phyloP scores from a whole-genome alignment of 2,797 vertebrate genomes.

The Nyctalus aviator region DNA sequence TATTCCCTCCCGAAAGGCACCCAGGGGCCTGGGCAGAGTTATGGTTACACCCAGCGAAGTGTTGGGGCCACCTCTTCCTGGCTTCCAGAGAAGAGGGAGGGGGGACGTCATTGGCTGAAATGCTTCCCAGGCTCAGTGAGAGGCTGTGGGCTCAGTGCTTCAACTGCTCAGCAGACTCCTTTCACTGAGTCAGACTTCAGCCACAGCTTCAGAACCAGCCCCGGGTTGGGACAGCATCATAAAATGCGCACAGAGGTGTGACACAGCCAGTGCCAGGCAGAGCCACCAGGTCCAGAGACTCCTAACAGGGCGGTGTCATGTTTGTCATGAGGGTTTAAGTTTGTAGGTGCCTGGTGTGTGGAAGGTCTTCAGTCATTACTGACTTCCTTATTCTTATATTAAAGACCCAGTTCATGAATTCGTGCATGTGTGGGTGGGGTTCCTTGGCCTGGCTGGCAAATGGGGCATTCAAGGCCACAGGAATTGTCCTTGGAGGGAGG shows the following conservation, averaged over 20 bases:
- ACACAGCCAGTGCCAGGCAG: neutral
- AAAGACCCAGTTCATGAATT: too few species aligned
- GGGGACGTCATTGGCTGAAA: neutral
- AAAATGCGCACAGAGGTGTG: neutral
- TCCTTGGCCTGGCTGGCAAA: too few species aligned
- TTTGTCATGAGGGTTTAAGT: neutral
- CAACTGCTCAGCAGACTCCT: neutral
- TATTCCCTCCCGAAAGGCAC: neutral
- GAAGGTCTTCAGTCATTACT: neutral
- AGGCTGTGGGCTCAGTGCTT: neutral
- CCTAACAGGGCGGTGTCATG: neutral
- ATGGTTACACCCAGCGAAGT: neutral
- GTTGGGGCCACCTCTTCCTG: neutral
- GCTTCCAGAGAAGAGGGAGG: neutral
- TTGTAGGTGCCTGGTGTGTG: neutral
- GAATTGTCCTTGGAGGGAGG: too few species aligned
- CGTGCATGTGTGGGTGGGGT: too few species aligned
- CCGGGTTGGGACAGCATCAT: neutral
- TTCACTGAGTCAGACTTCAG: neutral
- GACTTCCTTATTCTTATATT: neutral
- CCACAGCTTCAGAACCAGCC: neutral
- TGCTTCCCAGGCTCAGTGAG: neutral
- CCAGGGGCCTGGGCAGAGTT: neutral
- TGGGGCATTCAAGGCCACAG: fast-evolving
- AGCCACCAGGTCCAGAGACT: neutral